A percentile compares a stretch with the other conserved stretches of the same genome.
Conservation (phyloP, 1,140 invertebrate genomes). For the Sycophila sp. region DNA sequence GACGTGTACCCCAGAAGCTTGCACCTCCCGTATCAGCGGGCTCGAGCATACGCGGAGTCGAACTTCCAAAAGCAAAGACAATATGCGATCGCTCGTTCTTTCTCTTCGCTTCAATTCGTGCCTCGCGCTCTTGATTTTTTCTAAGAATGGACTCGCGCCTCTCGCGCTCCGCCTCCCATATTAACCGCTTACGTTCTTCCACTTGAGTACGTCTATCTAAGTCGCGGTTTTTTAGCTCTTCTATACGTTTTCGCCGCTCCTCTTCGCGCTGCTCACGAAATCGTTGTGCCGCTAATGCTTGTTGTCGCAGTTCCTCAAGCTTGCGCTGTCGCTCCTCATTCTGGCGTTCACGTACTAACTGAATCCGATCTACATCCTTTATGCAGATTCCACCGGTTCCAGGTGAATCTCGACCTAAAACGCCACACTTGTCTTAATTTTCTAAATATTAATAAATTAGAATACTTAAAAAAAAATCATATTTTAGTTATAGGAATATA, state of each 20-base stretch:
- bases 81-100: conserved; percentile 73
- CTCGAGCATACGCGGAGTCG: conserved; percentile 86
- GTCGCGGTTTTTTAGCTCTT: conserved; percentile 82
- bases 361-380: conserved; percentile 55
- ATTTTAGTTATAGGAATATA: no score
- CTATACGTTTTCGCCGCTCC: conserved; percentile 80
- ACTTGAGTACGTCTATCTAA: conserved; percentile 78
- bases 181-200: conserved; percentile 86
- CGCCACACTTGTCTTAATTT: no score
- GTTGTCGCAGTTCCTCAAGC: conserved; percentile 85
- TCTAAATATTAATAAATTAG: no score
- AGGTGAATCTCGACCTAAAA: conserved; percentile 27
- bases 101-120: conserved; percentile 79
- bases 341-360: conserved; percentile 79
- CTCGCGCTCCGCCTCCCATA: conserved; percentile 87
- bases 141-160: conserved; percentile 84
- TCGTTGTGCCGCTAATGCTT: conserved; percentile 85
- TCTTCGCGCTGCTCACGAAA: conserved; percentile 89
- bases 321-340: conserved; percentile 87
- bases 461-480: background rate
- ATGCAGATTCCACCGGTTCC: background rate
- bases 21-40: conserved; percentile 81
- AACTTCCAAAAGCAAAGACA: conserved; percentile 89
- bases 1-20: conserved; percentile 81
- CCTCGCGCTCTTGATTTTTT: conserved; percentile 85